A percentile compares a stretch with the other conserved stretches of the same genome.
Conservation (phyloP, 2,113 vertebrate genomes). For the rat (Rattus norvegicus) region GRCr8 NC_086029.1:64336001-64336500, state of each 20-base stretch:
- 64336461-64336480: slow-evolving; percentile 25
- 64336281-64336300: neutral
- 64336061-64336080: neutral
- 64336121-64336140: neutral
- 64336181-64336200: neutral
- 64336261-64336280: neutral
- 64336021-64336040: neutral
- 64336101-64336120: neutral
- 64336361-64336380: neutral
- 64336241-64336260: neutral
- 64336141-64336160: neutral
- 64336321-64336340: neutral
- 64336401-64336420: neutral
- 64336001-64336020: neutral
- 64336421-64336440: slow-evolving; percentile 6
- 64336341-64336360: neutral
- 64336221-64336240: neutral
- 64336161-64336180: neutral
- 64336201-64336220: neutral
- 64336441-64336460: neutral
- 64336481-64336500: slow-evolving; percentile 56
- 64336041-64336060: neutral
- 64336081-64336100: no score
- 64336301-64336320: neutral
- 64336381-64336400: neutral